Percentiles rank a stretch among this genome's conserved stretches.
Evolutionary conservation across 2,797 vertebrate species (phyloP).

Genomic region (Catharus ustulatus): DNA sequence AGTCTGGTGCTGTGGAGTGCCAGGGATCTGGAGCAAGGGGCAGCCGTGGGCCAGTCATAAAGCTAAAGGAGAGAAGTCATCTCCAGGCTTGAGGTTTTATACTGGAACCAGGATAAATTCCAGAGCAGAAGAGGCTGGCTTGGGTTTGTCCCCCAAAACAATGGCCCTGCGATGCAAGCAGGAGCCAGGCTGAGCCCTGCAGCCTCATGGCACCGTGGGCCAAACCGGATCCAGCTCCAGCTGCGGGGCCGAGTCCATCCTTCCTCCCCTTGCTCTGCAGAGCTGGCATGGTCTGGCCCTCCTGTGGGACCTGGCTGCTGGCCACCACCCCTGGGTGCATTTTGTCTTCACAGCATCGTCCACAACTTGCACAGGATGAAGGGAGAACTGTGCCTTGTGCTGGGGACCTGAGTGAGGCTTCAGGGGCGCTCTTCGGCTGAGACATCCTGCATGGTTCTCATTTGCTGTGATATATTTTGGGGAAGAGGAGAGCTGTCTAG

Average conservation of each 20-base stretch:
- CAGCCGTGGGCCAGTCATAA: not conserved
- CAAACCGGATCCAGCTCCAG: not conserved
- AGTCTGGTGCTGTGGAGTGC: accelerated
- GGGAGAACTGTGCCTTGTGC: not conserved
- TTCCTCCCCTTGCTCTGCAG: not conserved
- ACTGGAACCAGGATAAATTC: not conserved
- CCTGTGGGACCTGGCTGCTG: not conserved
- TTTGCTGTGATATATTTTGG: slow-evolving; percentile 20
- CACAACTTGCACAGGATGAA: not conserved
- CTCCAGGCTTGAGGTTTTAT: not conserved
- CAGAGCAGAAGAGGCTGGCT: not conserved
- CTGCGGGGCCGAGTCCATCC: accelerated
- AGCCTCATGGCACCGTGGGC: not conserved
- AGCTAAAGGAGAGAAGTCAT: not conserved
- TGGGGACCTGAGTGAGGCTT: not conserved
- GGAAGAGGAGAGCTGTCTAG: slow-evolving; percentile 52
- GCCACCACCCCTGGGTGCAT: not conserved
- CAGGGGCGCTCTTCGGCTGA: not conserved
- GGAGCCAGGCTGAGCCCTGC: not conserved
- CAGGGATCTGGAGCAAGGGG: not conserved
- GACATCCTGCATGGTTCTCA: slow-evolving; percentile 13
- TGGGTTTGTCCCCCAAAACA: not conserved
- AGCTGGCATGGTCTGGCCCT: not conserved
- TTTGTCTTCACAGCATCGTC: not conserved
- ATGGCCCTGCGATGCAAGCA: not conserved